Evolutionary conservation across 2,888 invertebrate genomes (phyloP).

Genomic region (Macrosoma leucophasiata): DNA sequence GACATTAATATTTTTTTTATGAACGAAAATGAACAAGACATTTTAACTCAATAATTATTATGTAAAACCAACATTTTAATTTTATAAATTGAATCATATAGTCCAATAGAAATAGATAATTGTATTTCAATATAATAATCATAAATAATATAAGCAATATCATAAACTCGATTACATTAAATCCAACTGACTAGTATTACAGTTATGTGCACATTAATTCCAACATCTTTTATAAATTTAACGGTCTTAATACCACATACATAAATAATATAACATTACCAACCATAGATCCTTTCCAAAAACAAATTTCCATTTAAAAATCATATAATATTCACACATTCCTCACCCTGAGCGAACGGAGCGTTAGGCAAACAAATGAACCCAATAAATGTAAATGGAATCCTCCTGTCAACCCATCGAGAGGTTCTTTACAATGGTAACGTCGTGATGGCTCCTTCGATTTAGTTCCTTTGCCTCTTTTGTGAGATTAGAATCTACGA

Average conservation of each 20-base stretch:
- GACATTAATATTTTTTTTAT: no score
- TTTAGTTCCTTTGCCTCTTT: conserved; percentile 59
- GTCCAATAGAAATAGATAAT: no score
- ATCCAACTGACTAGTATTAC: conserved; percentile 54
- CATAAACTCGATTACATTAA: conserved; percentile 21
- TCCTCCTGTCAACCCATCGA: conserved; percentile 61
- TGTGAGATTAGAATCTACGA: conserved; percentile 54
- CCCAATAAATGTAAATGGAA: conserved; percentile 24
- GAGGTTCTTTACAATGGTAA: conserved; percentile 55
- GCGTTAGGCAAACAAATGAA: conserved; percentile 14
- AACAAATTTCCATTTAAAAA: background rate
- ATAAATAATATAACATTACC: conserved; percentile 9
- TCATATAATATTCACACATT: no score
- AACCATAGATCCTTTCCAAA: conserved; percentile 9
- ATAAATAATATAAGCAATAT: background rate
- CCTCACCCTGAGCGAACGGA: conserved; percentile 7
- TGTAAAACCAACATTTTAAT: no score
- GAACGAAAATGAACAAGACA: no score
- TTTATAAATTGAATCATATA: no score
- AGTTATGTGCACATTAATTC: conserved; percentile 44
- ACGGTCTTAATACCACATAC: conserved; percentile 22
- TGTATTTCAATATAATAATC: no score
- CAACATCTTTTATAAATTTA: conserved; percentile 30
- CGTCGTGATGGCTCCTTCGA: conserved; percentile 60
- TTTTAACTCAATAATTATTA: no score